These are phyloP conservation scores for Macroteleia sp. DNA, from an alignment of 2,888 invertebrate species.

Conservation along the genomic window DNA sequence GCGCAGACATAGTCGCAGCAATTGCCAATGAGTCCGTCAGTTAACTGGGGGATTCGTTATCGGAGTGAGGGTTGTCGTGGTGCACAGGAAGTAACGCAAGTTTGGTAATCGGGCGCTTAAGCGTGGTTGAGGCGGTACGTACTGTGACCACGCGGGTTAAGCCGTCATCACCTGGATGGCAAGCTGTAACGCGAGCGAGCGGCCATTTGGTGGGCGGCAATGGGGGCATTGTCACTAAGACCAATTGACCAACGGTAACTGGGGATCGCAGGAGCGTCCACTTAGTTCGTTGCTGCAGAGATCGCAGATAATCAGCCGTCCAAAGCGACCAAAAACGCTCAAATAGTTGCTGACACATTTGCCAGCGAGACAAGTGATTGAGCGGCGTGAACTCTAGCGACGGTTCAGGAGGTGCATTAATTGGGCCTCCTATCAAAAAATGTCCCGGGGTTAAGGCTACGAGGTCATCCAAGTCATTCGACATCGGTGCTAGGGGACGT, in stretches of 20 bases:
- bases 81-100: neutral
- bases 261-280: neutral
- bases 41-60: neutral
- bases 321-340: slow-evolving; percentile 10
- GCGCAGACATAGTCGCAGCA: neutral
- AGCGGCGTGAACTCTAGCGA: neutral
- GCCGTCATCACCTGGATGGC: slow-evolving; percentile 3
- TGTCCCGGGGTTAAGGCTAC: neutral
- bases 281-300: slow-evolving; percentile 3
- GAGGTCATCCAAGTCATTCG: neutral
- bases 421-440: neutral
- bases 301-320: slow-evolving; percentile 1
- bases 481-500: slow-evolving; percentile 1
- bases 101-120: slow-evolving; percentile 2
- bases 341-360: neutral
- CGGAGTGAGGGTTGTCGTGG: neutral
- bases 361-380: neutral
- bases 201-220: slow-evolving; percentile 16
- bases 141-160: neutral
- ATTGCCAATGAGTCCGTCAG: neutral
- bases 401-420: neutral
- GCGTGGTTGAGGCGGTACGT: neutral
- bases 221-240: neutral
- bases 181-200: neutral
- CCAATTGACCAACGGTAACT: neutral